Percentiles rank a stretch among this genome's conserved stretches.
These are phyloP conservation scores for Selenia dentaria DNA, from an alignment of 2,888 invertebrate genomes.

Conservation along the genomic window DNA sequence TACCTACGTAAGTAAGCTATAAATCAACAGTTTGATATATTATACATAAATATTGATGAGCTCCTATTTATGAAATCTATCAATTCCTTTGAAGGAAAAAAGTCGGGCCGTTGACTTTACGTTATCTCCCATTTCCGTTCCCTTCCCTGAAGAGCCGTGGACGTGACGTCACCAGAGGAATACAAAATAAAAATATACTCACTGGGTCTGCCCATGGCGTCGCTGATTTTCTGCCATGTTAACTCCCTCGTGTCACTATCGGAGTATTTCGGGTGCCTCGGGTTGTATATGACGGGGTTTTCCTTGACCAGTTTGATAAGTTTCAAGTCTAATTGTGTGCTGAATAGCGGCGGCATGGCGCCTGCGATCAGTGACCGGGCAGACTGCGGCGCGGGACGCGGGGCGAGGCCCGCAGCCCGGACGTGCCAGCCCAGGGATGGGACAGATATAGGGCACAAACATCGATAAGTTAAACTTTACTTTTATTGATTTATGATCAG, in stretches of 20 bases:
- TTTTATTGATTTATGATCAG: no score
- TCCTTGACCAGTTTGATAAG: constrained; percentile 62
- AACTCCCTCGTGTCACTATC: constrained; percentile 66
- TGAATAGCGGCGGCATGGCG: constrained; percentile 70
- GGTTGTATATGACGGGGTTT: constrained; percentile 62
- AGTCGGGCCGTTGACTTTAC: no score
- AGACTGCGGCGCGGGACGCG: constrained; percentile 30
- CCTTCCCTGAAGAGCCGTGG: background rate
- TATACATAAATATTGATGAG: no score
- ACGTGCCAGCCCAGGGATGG: constrained; percentile 26
- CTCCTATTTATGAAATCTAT: no score
- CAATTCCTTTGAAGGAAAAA: no score
- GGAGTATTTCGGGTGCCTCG: constrained; percentile 58
- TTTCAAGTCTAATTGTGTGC: constrained; percentile 59
- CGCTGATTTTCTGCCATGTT: constrained; percentile 74
- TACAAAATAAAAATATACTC: constrained; percentile 38
- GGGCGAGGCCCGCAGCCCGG: constrained; percentile 1
- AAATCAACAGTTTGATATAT: no score
- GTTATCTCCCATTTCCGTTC: background rate
- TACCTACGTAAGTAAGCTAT: no score
- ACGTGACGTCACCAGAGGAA: constrained; percentile 5
- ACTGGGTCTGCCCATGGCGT: constrained; percentile 64
- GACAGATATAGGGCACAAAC: background rate
- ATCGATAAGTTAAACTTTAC: no score
- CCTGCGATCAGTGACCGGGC: constrained; percentile 24